phyloP scores from a whole-genome alignment of 2,113 vertebrate species.

The Sinosuthora webbiana region DNA sequence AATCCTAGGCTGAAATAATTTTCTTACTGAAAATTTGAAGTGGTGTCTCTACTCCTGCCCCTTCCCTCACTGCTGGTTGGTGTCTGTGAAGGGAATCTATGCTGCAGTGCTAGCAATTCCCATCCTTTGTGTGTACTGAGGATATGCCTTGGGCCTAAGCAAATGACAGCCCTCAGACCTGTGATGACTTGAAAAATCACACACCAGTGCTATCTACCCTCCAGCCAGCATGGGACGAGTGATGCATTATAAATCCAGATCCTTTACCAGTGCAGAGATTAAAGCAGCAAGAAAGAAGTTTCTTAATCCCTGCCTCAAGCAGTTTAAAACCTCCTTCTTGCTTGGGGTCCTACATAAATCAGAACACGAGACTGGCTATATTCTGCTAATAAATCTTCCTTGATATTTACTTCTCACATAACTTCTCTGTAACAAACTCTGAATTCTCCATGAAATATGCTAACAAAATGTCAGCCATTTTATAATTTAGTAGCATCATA shows the following conservation, averaged over 20 bases:
- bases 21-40: not conserved
- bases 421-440: slow-evolving; percentile 28
- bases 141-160: not conserved
- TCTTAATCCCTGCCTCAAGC: slow-evolving; percentile 48
- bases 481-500: slow-evolving; percentile 12
- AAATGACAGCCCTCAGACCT: not conserved
- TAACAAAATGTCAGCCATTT: not conserved
- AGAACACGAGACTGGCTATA: not conserved
- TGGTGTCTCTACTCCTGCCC: not conserved
- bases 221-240: slow-evolving; percentile 19
- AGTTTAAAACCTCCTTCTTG: not conserved
- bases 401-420: slow-evolving; percentile 10
- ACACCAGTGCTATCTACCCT: slow-evolving; percentile 10
- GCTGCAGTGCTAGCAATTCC: not conserved
- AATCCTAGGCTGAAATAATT: not conserved
- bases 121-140: not conserved
- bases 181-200: slow-evolving; percentile 51
- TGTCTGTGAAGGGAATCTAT: not conserved
- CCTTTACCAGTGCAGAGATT: slow-evolving; percentile 27
- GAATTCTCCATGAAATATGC: not conserved
- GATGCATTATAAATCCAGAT: slow-evolving; percentile 55
- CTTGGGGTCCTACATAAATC: slow-evolving; percentile 40
- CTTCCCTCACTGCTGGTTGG: not conserved
- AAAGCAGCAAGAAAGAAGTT: slow-evolving; percentile 40
- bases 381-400: slow-evolving; percentile 50